Conservation (phyloP, 2,888 invertebrate genomes). For the Byasa hedistus region DNA sequence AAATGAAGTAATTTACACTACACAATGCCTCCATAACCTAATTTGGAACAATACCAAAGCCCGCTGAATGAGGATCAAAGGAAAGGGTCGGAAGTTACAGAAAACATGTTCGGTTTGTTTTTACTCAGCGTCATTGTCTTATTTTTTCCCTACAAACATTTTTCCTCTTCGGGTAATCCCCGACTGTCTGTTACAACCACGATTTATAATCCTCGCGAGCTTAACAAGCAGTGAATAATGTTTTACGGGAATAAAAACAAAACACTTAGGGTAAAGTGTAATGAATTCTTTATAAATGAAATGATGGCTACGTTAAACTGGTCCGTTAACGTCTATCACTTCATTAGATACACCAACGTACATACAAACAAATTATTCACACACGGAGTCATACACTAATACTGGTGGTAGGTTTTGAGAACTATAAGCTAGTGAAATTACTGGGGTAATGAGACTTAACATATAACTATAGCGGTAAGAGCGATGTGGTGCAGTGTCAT, state of each 20-base stretch:
- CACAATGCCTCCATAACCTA: neutral
- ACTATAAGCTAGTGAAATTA: no score
- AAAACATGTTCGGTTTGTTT: constrained; percentile 27
- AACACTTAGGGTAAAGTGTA: neutral
- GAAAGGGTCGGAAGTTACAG: constrained; percentile 21
- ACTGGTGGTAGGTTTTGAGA: no score
- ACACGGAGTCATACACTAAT: no score
- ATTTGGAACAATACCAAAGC: constrained; percentile 14
- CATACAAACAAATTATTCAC: no score
- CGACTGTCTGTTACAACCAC: constrained; percentile 15
- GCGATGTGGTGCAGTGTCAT: no score
- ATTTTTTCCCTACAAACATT: constrained; percentile 17
- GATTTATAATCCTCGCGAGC: constrained; percentile 23
- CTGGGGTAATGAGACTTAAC: no score
- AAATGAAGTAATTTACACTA: neutral
- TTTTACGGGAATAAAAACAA: constrained; percentile 10
- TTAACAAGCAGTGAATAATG: constrained; percentile 25
- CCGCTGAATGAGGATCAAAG: constrained; percentile 8
- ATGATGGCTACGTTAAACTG: no score
- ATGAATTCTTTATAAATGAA: no score
- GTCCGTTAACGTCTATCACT: no score
- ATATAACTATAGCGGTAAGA: no score
- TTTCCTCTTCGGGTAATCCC: constrained; percentile 25
- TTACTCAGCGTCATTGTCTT: constrained; percentile 14
- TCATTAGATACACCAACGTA: no score